These are phyloP conservation scores for Brotula barbata DNA, from an alignment of 2,797 vertebrate genomes.

Conservation along the genomic window DNA sequence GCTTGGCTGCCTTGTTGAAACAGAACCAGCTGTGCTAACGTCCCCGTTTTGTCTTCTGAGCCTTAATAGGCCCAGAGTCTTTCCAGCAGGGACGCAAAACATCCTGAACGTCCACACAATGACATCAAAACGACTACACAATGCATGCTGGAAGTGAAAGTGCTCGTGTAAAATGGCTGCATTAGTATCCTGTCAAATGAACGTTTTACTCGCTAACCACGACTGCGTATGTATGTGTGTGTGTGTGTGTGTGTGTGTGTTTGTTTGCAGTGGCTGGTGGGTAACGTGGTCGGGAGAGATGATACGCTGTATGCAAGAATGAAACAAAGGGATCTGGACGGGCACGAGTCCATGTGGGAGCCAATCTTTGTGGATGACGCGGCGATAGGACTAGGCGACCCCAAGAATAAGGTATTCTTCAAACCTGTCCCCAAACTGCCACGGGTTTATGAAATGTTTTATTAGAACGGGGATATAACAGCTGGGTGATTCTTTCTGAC, in stretches of 20 bases:
- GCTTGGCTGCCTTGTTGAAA: constrained; percentile 20
- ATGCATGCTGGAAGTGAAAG: not conserved
- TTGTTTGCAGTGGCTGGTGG: constrained; percentile 82
- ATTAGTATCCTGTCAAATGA: not conserved
- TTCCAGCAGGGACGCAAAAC: constrained; percentile 8
- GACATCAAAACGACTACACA: constrained; percentile 8
- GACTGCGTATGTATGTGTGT: not conserved
- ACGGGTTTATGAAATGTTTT: not conserved
- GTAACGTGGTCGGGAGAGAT: constrained; percentile 82
- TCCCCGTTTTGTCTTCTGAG: constrained; percentile 11
- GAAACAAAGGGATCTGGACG: constrained; percentile 83
- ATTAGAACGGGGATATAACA: not conserved
- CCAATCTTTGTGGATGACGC: constrained; percentile 84
- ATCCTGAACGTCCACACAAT: not conserved
- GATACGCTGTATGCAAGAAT: constrained; percentile 83
- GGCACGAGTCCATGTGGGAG: constrained; percentile 83
- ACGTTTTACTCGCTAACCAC: constrained; percentile 48
- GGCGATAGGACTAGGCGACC: constrained; percentile 79
- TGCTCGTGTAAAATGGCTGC: not conserved
- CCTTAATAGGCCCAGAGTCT: constrained; percentile 15
- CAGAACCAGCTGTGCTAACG: constrained; percentile 2
- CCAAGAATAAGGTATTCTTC: constrained; percentile 79
- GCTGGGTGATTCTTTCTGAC: constrained; percentile 27
- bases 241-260: constrained; percentile 24
- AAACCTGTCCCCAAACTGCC: not conserved